Base-by-base conservation (phyloP, 2,888 invertebrate species). In the Tetragnatha montana region DNA sequence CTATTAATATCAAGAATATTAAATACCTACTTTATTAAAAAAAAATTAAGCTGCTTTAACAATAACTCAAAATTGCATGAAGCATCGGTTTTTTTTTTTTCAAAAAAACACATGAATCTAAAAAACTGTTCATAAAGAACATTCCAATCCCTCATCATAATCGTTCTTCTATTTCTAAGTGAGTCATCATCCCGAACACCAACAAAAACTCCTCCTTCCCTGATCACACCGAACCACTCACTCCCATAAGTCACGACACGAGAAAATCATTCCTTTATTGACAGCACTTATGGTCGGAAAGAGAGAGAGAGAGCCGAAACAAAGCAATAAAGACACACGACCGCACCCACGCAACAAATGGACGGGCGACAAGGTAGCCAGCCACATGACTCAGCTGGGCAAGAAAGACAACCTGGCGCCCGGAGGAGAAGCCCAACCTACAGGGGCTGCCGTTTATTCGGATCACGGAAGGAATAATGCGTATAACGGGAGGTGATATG, bases 321-420 rank as follows among this genome's bases (percentile, higher is more conserved):
- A 50, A 51, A 74, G 12, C 6, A 60, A 60, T 10, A 60, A 17
- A 60, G 60, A 8, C 17, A 60, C 60, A 60, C 47, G 22, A 47
- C 86, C 86, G 22, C 86, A 86, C 86, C 86, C 86, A 71, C 68
- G 14, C 73, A 51, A 6, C 21, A 80, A 73, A 73, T 19, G 73
- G 60, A 50, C 14, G 47, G 22, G n/a, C 19, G 21, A 10, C 21
- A 51, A 86, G 79, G 79, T 79, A 83, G 19, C 75, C 78, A 51
- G 70, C 35, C 35, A 8, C 50, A 50, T 86, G 86, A 86, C 86
- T 86, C 86, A 86, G 78, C 22, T 60, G 49, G 51, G 71, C 80
- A 80, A 79, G 79, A 80, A 80, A 79, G 80, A 78, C 76, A 35
- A 51, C 73, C 50, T 12, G 73, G 21, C 19, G 49, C n/a, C 69